Evolutionary conservation across 2,797 vertebrate species (phyloP).

Genomic region (Sphaeramia orbicularis): DNA sequence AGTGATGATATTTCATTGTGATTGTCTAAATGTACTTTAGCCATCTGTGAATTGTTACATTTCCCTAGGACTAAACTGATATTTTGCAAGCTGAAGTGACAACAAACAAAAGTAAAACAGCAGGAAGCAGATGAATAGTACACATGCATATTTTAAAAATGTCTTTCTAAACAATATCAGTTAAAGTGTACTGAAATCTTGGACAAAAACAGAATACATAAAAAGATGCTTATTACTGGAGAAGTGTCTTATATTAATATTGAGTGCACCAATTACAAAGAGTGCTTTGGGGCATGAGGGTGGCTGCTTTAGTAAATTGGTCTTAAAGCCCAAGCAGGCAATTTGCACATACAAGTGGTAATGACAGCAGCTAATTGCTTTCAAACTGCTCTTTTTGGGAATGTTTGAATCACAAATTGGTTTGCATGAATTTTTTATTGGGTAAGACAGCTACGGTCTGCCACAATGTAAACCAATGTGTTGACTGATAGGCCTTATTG

Average conservation of each 20-base stretch:
- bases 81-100: background rate
- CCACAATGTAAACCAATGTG: slow-evolving; percentile 1
- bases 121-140: no score
- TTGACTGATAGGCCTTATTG: slow-evolving; percentile 1
- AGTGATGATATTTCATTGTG: slow-evolving; percentile 48
- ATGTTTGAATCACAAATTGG: slow-evolving; percentile 26
- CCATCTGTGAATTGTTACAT: slow-evolving; percentile 43
- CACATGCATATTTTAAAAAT: background rate
- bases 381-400: slow-evolving; percentile 22
- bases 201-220: slow-evolving; percentile 23
- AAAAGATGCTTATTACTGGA: slow-evolving; percentile 35
- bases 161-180: background rate
- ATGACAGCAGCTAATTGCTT: slow-evolving; percentile 42
- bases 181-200: slow-evolving; percentile 8
- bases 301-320: slow-evolving; percentile 41
- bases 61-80: slow-evolving; percentile 16
- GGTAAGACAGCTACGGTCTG: background rate
- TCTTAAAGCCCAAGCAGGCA: slow-evolving; percentile 51
- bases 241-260: slow-evolving; percentile 43
- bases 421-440: slow-evolving; percentile 7
- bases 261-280: slow-evolving; percentile 52
- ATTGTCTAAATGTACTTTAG: slow-evolving; percentile 42
- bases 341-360: slow-evolving; percentile 46
- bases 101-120: no score
- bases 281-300: slow-evolving; percentile 34